Percentiles rank a stretch among this genome's conserved stretches.
Conservation (phyloP, 2,888 invertebrate genomes). For the Adelognathus sp. region DNA sequence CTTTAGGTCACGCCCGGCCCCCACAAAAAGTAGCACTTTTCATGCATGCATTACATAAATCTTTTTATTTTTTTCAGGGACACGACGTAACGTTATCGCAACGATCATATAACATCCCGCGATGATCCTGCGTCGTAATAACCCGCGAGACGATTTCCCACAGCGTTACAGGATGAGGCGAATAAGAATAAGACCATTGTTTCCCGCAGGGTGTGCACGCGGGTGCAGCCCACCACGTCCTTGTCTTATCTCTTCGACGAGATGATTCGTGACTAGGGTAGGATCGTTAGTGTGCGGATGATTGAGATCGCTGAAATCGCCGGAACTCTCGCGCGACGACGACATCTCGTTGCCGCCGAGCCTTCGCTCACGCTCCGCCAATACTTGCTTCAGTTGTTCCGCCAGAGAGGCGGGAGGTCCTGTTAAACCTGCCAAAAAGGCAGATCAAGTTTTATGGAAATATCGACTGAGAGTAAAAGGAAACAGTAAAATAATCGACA, state of each 20-base stretch:
- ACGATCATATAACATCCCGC: conserved; percentile 81
- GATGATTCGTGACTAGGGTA: conserved; percentile 89
- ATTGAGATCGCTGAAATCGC: conserved; percentile 85
- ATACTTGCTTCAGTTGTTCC: conserved; percentile 93
- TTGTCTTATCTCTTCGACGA: conserved; percentile 93
- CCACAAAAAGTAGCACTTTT: no score
- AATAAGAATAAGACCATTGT: conserved; percentile 34
- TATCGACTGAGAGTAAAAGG: no score
- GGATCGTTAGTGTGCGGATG: conserved; percentile 85
- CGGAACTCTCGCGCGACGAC: conserved; percentile 84
- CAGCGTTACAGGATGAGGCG: neutral
- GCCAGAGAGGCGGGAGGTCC: conserved; percentile 91
- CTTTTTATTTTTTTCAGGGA: neutral
- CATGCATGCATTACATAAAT: no score
- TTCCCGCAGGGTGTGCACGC: conserved; percentile 32
- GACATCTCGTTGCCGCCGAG: conserved; percentile 82
- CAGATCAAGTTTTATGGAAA: neutral
- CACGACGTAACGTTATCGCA: conserved; percentile 82
- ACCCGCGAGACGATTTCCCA: neutral
- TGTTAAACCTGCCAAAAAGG: conserved; percentile 77
- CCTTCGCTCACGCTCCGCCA: conserved; percentile 92
- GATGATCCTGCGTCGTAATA: neutral
- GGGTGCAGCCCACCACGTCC: conserved; percentile 79
- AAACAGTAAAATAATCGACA: no score
- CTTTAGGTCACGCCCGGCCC: no score